A percentile compares a stretch with the other conserved stretches of the same genome.
Evolutionary conservation across 2,888 invertebrate genomes (phyloP).

Genomic region (Mantis religiosa): DNA sequence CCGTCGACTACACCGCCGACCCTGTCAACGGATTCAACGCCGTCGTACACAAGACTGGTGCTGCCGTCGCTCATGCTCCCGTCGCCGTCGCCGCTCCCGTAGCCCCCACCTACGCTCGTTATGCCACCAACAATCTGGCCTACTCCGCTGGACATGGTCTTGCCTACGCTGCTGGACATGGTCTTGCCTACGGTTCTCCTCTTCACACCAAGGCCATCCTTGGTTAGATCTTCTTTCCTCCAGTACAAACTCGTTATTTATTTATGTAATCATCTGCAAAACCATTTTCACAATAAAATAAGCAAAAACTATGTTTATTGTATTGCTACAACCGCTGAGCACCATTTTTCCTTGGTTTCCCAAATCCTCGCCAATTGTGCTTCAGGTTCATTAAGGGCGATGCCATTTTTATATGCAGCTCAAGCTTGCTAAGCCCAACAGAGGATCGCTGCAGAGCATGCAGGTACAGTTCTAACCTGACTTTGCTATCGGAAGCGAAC

Average conservation of each 20-base stretch:
- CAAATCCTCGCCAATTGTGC: too few species aligned
- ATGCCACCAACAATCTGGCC: slow-evolving; percentile 31
- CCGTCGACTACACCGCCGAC: slow-evolving; percentile 12
- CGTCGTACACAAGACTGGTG: slow-evolving; percentile 1
- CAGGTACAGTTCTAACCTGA: too few species aligned
- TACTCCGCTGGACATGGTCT: slow-evolving; percentile 5
- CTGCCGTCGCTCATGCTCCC: neutral
- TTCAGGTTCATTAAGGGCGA: too few species aligned
- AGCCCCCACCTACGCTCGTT: slow-evolving; percentile 44
- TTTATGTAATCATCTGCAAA: neutral
- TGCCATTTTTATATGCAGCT: too few species aligned
- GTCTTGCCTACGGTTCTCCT: neutral
- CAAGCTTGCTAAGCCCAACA: too few species aligned
- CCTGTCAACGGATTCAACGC: slow-evolving; percentile 21
- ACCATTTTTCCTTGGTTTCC: too few species aligned
- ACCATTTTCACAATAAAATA: neutral
- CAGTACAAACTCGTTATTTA: neutral
- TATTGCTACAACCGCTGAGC: too few species aligned
- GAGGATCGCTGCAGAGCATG: too few species aligned
- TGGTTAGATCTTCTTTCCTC: neutral
- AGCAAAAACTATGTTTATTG: neutral
- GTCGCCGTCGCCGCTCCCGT: neutral
- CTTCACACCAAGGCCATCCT: neutral
- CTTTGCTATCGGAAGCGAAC: too few species aligned
- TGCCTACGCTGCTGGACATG: slow-evolving; percentile 24